Percentiles rank a stretch among this genome's conserved stretches.
These are phyloP conservation scores for Sebastiscus tertius DNA, from an alignment of 2,797 vertebrate genomes.

Conservation along the genomic window DNA sequence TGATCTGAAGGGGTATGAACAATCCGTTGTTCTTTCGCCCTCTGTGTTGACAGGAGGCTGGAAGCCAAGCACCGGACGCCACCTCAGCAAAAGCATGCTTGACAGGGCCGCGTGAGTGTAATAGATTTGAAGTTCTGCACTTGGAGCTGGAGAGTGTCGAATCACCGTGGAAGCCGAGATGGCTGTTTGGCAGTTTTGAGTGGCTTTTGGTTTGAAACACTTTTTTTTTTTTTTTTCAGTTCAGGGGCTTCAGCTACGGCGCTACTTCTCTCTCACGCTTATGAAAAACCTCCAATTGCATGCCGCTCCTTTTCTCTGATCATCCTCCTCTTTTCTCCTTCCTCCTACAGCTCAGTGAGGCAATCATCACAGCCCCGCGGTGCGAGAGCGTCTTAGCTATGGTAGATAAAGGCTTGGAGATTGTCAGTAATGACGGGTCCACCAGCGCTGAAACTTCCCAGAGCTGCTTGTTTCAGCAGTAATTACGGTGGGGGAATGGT, in stretches of 20 bases:
- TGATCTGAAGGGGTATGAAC: conserved; percentile 24
- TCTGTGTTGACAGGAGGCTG: conserved; percentile 41
- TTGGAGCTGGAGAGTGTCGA: conserved; percentile 36
- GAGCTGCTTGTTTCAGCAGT: conserved; percentile 77
- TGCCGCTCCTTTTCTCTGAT: conserved; percentile 39
- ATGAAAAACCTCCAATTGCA: conserved; percentile 45
- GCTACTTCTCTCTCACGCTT: conserved; percentile 23
- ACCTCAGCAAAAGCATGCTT: conserved; percentile 44
- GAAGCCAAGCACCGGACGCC: conserved; percentile 43
- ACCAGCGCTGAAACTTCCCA: conserved; percentile 65
- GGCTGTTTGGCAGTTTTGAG: conserved; percentile 60
- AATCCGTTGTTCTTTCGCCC: conserved; percentile 10
- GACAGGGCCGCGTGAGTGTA: conserved; percentile 59
- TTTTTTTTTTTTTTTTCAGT: conserved; percentile 43
- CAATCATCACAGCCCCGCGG: conserved; percentile 65
- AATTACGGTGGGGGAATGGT: conserved; percentile 66
- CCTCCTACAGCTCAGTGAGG: conserved; percentile 41
- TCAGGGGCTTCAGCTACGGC: conserved; percentile 18
- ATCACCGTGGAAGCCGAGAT: conserved; percentile 74
- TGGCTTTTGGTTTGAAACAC: conserved; percentile 54
- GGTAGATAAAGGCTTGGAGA: conserved; percentile 73
- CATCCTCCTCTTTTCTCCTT: conserved; percentile 18
- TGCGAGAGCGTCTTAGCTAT: conserved; percentile 55
- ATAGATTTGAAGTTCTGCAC: conserved; percentile 63
- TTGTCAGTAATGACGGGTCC: conserved; percentile 76